Evolutionary conservation across 2,113 vertebrate genomes (phyloP).

Genomic region (Lycaon pictus): DNA sequence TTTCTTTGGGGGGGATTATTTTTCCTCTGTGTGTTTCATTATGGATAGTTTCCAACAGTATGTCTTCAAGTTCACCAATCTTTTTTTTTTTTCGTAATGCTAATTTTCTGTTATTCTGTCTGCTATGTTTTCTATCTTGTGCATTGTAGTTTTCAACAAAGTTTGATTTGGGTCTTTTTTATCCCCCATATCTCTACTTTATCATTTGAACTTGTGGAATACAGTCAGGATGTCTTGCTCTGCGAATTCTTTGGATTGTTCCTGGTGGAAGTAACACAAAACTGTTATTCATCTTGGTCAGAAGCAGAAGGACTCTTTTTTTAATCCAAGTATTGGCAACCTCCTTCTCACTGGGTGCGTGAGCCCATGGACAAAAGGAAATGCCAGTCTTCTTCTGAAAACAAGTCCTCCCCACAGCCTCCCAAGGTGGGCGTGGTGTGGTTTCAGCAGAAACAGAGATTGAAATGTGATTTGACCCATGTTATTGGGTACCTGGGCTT

Average conservation of each 20-base stretch:
- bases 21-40: not conserved
- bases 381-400: not conserved
- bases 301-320: not conserved
- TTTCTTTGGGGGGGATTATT: not conserved
- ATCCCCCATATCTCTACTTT: not conserved
- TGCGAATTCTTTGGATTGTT: not conserved
- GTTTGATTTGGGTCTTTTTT: not conserved
- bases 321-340: not conserved
- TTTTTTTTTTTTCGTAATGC: not conserved
- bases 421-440: fast-evolving
- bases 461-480: not conserved
- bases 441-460: not conserved
- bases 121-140: not conserved
- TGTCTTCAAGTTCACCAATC: not conserved
- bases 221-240: not conserved
- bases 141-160: not conserved
- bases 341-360: not conserved
- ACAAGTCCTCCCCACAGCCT: not conserved
- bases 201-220: not conserved
- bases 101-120: not conserved
- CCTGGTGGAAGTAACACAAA: not conserved
- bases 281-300: not conserved
- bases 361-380: not conserved
- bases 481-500: not conserved
- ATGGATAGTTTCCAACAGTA: not conserved